Evolutionary conservation across 2,113 vertebrate species (phyloP).

Genomic region (Lasiurus borealis): DNA sequence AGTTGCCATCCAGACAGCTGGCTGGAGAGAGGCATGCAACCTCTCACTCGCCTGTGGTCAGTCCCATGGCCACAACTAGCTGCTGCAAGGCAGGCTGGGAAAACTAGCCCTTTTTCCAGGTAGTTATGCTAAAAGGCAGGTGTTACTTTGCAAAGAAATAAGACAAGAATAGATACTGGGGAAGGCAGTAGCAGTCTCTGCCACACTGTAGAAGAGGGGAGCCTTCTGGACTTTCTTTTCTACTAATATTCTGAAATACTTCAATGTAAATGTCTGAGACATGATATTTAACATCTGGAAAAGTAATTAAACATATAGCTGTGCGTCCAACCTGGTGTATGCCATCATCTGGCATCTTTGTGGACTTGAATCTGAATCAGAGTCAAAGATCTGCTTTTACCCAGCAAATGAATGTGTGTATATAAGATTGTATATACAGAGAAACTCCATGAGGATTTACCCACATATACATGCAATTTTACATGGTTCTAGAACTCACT

Average conservation of each 20-base stretch:
- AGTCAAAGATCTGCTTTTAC: slow-evolving; percentile 11
- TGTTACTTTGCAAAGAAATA: background rate
- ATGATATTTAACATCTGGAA: background rate
- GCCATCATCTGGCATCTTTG: background rate
- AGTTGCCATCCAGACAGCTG: background rate
- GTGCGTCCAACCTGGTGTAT: background rate
- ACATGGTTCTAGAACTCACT: background rate
- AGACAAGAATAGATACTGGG: background rate
- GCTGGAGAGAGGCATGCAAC: background rate
- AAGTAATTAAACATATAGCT: background rate
- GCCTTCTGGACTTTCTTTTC: background rate
- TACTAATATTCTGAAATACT: slow-evolving; percentile 12
- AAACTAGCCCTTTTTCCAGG: background rate
- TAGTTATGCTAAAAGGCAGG: background rate
- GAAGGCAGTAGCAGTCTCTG: background rate
- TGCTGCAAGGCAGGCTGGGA: background rate
- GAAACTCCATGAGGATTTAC: background rate
- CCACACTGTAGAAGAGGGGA: background rate
- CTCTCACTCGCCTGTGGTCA: background rate
- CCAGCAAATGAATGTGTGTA: background rate
- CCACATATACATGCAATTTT: background rate
- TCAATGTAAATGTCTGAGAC: background rate
- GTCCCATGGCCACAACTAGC: background rate
- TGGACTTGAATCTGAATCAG: background rate
- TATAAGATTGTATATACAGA: background rate